Conservation (phyloP, 2,888 invertebrate genomes). For the Cantharis flavilabris region DNA sequence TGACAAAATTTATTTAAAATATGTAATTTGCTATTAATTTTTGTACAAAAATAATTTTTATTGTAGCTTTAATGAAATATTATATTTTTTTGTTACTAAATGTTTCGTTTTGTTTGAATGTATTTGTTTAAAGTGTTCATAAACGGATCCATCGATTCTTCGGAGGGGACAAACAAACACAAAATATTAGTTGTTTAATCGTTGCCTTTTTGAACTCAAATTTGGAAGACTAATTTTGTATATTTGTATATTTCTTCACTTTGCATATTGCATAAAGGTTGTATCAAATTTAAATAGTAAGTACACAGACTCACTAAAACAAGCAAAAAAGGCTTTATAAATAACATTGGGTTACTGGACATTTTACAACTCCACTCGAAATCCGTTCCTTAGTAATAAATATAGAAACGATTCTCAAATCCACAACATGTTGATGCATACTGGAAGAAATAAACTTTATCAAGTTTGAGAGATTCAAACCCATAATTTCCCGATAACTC, state of each 20-base stretch:
- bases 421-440: no score
- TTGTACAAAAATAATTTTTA: constrained; percentile 4
- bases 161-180: not conserved
- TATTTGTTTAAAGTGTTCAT: not conserved
- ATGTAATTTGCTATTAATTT: constrained; percentile 9
- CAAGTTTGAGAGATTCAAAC: no score
- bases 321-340: no score
- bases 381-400: no score
- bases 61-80: constrained; percentile 2
- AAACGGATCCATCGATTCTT: not conserved
- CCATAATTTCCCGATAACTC: no score
- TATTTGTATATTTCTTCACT: not conserved
- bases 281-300: no score
- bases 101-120: constrained; percentile 5
- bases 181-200: not conserved
- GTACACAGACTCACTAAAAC: no score
- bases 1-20: not conserved
- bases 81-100: constrained; percentile 5
- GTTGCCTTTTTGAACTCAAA: not conserved
- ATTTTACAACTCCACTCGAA: no score
- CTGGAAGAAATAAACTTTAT: no score
- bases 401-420: no score
- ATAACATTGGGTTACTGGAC: no score
- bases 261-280: no score
- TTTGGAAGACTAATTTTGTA: not conserved